Evolutionary conservation across 2,113 vertebrate genomes (phyloP).

Genomic region (Ammodytes marinus): DNA sequence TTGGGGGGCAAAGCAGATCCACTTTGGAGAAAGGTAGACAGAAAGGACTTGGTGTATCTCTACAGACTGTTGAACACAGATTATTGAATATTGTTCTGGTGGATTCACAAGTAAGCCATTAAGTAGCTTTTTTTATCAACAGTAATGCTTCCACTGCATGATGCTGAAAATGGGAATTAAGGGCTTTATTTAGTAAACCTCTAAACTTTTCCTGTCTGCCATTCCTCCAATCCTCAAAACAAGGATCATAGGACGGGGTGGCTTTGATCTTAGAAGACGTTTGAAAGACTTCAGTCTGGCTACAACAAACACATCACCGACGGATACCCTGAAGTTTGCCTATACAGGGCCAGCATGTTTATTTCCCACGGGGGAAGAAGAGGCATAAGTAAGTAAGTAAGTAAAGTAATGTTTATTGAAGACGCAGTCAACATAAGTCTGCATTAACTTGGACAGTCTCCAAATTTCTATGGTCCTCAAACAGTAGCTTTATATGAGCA

Average conservation of each 20-base stretch:
- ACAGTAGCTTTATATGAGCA: neutral
- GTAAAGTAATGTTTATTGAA: neutral
- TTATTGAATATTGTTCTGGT: slow-evolving; percentile 24
- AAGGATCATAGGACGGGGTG: slow-evolving; percentile 20
- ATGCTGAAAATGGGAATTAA: slow-evolving; percentile 24
- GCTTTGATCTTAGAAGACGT: slow-evolving; percentile 40
- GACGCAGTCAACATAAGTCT: neutral
- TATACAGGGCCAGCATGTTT: slow-evolving; percentile 5
- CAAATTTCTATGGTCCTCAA: neutral
- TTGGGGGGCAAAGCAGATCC: slow-evolving; percentile 35
- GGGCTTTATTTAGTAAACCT: slow-evolving; percentile 15
- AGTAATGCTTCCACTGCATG: slow-evolving; percentile 28
- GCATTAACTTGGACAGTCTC: neutral
- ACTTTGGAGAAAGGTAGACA: slow-evolving; percentile 24
- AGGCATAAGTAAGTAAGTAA: no score
- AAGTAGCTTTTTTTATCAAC: slow-evolving; percentile 28
- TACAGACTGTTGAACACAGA: neutral
- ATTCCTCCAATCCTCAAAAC: slow-evolving; percentile 7
- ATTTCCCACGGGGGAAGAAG: no score
- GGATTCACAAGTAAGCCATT: slow-evolving; percentile 29
- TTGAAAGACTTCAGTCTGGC: slow-evolving; percentile 14
- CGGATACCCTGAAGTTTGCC: slow-evolving; percentile 33
- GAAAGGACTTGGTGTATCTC: slow-evolving; percentile 20
- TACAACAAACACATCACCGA: slow-evolving; percentile 12
- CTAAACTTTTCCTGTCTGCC: slow-evolving; percentile 10